Conservation (phyloP, 2,113 vertebrate species). For the Calonectris borealis region DNA sequence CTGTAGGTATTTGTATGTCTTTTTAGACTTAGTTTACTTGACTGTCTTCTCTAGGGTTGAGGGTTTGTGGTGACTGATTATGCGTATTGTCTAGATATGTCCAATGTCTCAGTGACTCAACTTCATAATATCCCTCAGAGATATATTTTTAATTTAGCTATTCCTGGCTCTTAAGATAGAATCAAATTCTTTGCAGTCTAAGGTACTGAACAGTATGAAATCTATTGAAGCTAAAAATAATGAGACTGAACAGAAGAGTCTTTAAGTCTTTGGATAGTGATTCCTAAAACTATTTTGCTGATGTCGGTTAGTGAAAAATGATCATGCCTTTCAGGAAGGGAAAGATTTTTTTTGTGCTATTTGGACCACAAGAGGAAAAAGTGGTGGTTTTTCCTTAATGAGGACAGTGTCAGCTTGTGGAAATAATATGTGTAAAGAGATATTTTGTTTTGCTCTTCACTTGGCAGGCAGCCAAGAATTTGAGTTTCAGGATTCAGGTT, state of each 20-base stretch:
- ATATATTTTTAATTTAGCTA: neutral
- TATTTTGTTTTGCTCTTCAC: neutral
- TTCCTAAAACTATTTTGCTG: neutral
- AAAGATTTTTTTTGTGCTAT: neutral
- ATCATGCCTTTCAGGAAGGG: neutral
- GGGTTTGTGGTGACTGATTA: neutral
- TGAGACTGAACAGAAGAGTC: neutral
- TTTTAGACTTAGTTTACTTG: neutral
- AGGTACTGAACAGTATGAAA: neutral
- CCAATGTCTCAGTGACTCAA: neutral
- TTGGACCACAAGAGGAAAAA: neutral
- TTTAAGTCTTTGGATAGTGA: neutral
- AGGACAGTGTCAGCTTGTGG: neutral
- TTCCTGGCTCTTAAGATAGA: neutral
- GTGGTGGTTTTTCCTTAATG: neutral
- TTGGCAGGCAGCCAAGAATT: neutral
- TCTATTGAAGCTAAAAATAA: neutral
- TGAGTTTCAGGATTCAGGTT: neutral
- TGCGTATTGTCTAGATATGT: neutral
- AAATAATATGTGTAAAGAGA: neutral
- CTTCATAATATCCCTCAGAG: neutral
- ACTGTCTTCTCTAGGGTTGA: neutral
- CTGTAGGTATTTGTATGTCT: neutral
- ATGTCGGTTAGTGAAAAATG: neutral
- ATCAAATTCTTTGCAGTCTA: neutral